Percentiles rank a stretch among this genome's conserved stretches.
Evolutionary conservation across 2,888 invertebrate species (phyloP).

Genomic region (Oegoconia quadripuncta): DNA sequence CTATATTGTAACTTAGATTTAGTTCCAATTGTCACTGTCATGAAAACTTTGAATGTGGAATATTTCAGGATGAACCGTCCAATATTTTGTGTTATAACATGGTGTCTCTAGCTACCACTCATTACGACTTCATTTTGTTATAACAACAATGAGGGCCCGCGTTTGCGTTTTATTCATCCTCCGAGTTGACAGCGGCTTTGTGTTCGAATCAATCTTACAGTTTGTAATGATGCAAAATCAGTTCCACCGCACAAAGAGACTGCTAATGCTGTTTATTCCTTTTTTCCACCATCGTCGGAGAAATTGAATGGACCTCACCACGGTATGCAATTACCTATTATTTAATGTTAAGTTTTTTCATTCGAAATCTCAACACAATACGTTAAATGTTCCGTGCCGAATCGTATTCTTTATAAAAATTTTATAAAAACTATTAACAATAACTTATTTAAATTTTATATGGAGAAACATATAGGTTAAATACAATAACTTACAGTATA

Average conservation of each 20-base stretch:
- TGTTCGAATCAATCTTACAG: constrained; percentile 68
- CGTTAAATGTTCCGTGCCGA: constrained; percentile 11
- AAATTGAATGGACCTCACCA: constrained; percentile 33
- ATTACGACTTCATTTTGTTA: constrained; percentile 75
- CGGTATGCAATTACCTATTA: constrained; percentile 21
- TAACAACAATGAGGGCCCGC: constrained; percentile 65
- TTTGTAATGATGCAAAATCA: constrained; percentile 67
- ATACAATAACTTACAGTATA: no score
- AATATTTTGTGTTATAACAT: not conserved
- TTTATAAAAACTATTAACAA: constrained; percentile 3
- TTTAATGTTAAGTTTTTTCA: constrained; percentile 10
- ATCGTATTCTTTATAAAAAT: constrained; percentile 9
- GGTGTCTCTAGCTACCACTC: constrained; percentile 48
- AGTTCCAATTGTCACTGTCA: no score
- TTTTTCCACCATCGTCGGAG: constrained; percentile 40
- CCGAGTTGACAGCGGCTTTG: constrained; percentile 63
- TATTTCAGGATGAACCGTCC: not conserved
- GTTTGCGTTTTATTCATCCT: constrained; percentile 42
- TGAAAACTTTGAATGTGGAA: not conserved
- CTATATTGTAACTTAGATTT: no score
- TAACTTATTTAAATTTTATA: no score
- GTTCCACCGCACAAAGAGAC: constrained; percentile 67
- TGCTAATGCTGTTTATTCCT: constrained; percentile 60
- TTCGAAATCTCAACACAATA: constrained; percentile 8
- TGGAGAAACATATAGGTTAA: no score